Evolutionary conservation across 2,888 invertebrate species (phyloP).

Genomic region (Amitus sp.): DNA sequence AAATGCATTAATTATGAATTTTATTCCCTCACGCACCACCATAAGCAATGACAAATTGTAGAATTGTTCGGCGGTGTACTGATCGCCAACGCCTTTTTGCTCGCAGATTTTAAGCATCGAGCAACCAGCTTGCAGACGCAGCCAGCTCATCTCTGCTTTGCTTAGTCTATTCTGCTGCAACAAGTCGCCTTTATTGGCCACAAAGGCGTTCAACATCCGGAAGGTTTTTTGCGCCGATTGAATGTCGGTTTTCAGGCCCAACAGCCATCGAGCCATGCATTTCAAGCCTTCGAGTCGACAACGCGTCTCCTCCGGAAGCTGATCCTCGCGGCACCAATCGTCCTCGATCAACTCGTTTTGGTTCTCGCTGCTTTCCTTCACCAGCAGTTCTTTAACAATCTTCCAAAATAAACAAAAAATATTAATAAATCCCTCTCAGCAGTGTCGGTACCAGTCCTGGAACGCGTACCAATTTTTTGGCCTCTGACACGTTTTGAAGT

Average conservation of each 20-base stretch:
- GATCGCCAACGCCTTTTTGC: constrained; percentile 95
- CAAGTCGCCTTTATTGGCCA: constrained; percentile 91
- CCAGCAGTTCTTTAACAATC: constrained; percentile 94
- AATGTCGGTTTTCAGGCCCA: constrained; percentile 89
- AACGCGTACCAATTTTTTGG: too few species aligned
- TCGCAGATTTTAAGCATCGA: constrained; percentile 97
- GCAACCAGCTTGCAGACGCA: constrained; percentile 91
- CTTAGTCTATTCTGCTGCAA: constrained; percentile 80
- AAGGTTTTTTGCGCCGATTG: constrained; percentile 93
- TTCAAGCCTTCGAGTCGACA: constrained; percentile 92
- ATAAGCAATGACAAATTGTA: constrained; percentile 92
- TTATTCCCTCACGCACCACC: constrained; percentile 72
- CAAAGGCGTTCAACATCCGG: constrained; percentile 93
- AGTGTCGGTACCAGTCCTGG: too few species aligned
- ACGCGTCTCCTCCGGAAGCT: constrained; percentile 89
- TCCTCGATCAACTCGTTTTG: constrained; percentile 67
- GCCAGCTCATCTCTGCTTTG: constrained; percentile 91
- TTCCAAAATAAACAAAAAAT: constrained; percentile 54
- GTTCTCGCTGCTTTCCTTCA: constrained; percentile 77
- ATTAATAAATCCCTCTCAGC: constrained; percentile 8
- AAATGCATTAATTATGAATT: too few species aligned
- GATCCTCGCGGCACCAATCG: constrained; percentile 88
- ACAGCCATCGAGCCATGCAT: constrained; percentile 95
- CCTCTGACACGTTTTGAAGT: too few species aligned
- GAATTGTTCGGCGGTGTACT: constrained; percentile 94